Percentiles rank a stretch among this genome's conserved stretches.
These are phyloP conservation scores for Noturus placidus DNA, from an alignment of 2,113 vertebrate species.

Conservation along the genomic window DNA sequence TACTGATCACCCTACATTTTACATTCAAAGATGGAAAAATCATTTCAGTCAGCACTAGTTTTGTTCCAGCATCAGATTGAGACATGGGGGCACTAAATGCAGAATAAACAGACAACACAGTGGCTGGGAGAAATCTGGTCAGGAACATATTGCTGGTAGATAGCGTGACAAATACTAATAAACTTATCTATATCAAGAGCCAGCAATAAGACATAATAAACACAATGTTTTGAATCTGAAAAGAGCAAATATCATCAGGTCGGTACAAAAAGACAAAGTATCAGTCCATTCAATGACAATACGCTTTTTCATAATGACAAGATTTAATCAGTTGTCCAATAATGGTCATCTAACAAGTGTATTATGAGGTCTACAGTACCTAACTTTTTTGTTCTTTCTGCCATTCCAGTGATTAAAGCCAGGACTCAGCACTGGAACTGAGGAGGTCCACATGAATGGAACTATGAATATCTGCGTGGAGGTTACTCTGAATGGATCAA, in stretches of 20 bases:
- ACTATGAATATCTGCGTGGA: constrained; percentile 26
- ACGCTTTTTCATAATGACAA: neutral
- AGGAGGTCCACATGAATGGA: neutral
- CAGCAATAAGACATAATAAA: neutral
- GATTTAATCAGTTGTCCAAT: neutral
- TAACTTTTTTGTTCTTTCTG: neutral
- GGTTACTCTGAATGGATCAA: constrained; percentile 7
- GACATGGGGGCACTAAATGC: neutral
- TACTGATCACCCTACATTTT: too few relatives aligned
- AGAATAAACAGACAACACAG: constrained; percentile 7
- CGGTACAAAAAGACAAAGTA: neutral
- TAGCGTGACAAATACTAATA: neutral
- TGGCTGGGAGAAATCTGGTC: neutral
- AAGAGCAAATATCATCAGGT: neutral
- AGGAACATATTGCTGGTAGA: constrained; percentile 20
- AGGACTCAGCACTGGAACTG: neutral
- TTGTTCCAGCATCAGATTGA: neutral
- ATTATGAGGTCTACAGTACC: neutral
- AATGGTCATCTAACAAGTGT: neutral
- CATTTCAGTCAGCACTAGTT: too few relatives aligned
- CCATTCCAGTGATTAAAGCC: constrained; percentile 8
- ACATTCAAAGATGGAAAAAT: too few relatives aligned
- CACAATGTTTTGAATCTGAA: neutral
- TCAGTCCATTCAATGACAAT: neutral
- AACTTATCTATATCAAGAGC: constrained; percentile 8